Evolutionary conservation across 2,888 invertebrate genomes (phyloP), one percentile per base, ranked within the genome.

Genomic region (Rutpela maculata): DNA sequence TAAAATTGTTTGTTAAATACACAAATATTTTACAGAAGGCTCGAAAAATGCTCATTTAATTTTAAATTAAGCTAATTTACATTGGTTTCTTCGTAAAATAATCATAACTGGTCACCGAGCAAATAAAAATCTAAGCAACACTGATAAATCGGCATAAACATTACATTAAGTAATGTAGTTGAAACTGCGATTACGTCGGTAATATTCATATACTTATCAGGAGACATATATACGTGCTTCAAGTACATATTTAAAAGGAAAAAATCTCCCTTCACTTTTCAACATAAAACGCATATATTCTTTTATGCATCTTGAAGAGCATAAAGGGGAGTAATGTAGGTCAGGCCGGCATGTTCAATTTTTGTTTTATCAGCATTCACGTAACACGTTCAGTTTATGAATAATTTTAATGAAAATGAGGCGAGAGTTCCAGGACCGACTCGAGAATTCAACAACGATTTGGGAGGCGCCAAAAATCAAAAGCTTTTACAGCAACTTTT

Each of bases 271-370:
- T 75, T 75, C 65, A 63, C 55, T 63, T 38, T 65, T 68, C 70
- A 66, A 38, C 31, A 66, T 55, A 74, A 78, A 68, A 78, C 74
- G 76, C 75, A 60, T 67, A 74, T 71, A 74, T 75, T 74, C 65
- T 60, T 79, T 68, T 78, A 77, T 80, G 77, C 78, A 79, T 76
- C 74, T 79, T 76, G 56, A 78, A 79, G 72, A 67, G 75, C 74
- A 75, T 31, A 73, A 75, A 78, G 74, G 80, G 80, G 80, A 79
- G 75, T 70, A 77, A 82, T 79, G 77, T 82, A 81, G 82, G 82
- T 82, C 82, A 82, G 80, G 80, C 75, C 22, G 22, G 69, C 69
- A 73, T 71, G 73, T 43, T 67, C 55, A 67, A 74, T 74, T 74
- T 78, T 77, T 76, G 74, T 77, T 68, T 70, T 38, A 74, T 75